These are phyloP conservation scores for Cephus cinctus DNA, from an alignment of 1,140 invertebrate genomes.

Conservation along the genomic window DNA sequence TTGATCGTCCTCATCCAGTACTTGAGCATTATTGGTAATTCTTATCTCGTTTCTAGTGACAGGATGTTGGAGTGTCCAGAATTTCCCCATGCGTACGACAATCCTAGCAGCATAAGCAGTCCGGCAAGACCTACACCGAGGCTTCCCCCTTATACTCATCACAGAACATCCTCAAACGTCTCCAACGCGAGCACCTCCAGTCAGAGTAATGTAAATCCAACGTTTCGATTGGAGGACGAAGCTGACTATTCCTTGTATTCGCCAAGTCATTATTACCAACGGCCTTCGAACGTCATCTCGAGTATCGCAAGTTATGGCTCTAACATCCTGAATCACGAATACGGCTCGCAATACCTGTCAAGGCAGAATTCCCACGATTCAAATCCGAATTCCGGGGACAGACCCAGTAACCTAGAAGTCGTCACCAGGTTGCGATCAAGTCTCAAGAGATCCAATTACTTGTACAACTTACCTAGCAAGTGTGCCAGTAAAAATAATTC, in stretches of 20 bases:
- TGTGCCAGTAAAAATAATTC: constrained; percentile 62
- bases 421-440: constrained; percentile 71
- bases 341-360: constrained; percentile 52
- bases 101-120: constrained; percentile 58
- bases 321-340: constrained; percentile 42
- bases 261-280: constrained; percentile 40
- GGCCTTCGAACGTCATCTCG: constrained; percentile 30
- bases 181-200: constrained; percentile 66
- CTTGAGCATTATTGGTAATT: constrained; percentile 10
- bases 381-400: constrained; percentile 52
- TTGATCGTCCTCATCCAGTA: no score
- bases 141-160: constrained; percentile 58
- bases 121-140: constrained; percentile 54
- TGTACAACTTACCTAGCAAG: constrained; percentile 54
- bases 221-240: constrained; percentile 67
- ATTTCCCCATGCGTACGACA: constrained; percentile 62
- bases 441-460: constrained; percentile 69
- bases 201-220: constrained; percentile 60
- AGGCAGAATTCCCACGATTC: constrained; percentile 62
- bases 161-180: constrained; percentile 70
- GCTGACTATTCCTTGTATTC: constrained; percentile 56
- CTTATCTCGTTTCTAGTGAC: constrained; percentile 37
- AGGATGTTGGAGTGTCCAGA: constrained; percentile 48
- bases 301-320: constrained; percentile 32
- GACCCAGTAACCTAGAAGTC: constrained; percentile 71